phyloP scores from a whole-genome alignment of 2,797 vertebrate species.

The Limnodromus scolopaceus region DNA sequence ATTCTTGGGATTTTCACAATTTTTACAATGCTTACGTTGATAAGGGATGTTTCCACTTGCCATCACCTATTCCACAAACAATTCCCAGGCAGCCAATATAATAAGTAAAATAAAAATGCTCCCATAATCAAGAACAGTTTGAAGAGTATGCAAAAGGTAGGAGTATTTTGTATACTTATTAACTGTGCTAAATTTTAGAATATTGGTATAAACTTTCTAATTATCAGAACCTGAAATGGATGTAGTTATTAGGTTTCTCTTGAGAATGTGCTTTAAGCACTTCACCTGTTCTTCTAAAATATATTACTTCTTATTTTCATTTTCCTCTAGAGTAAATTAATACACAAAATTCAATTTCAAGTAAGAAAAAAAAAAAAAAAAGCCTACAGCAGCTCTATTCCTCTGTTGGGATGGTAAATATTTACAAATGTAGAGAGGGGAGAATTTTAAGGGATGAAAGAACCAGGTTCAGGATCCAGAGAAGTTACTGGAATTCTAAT shows the following conservation, averaged over 20 bases:
- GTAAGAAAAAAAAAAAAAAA: neutral
- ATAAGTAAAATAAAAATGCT: neutral
- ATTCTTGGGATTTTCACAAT: neutral
- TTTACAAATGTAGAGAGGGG: neutral
- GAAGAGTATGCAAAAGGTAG: neutral
- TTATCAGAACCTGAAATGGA: neutral
- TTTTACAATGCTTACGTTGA: neutral
- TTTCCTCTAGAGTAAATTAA: neutral
- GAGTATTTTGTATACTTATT: neutral
- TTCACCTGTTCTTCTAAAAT: neutral
- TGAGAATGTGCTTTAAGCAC: neutral
- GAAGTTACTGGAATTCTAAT: neutral
- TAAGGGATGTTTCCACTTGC: neutral
- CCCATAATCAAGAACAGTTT: neutral
- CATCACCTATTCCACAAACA: neutral
- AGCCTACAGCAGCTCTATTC: neutral
- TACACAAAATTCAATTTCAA: neutral
- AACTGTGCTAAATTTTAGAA: neutral
- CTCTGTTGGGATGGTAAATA: neutral
- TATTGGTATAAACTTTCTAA: neutral
- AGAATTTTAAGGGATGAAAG: neutral
- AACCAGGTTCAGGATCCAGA: neutral
- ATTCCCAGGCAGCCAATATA: neutral
- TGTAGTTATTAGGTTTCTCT: neutral
- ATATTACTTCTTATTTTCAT: neutral